Evolutionary conservation across 2,888 invertebrate genomes (phyloP), one percentile per base, ranked within the genome.

Genomic region (Neoascia interrupta): DNA sequence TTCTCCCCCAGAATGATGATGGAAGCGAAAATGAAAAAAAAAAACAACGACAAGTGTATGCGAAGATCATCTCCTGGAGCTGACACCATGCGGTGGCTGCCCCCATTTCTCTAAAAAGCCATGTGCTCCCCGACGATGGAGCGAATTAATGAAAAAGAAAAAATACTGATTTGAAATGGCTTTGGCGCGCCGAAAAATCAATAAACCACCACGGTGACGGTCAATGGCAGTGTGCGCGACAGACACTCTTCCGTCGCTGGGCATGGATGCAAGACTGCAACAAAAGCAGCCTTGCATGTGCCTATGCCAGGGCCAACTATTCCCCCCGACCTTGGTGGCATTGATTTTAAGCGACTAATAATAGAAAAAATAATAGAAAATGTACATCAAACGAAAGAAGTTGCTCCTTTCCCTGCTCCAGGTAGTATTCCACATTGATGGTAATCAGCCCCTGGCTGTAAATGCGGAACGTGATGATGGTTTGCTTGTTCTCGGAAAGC

Each of bases 391-490:
- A 93, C 82, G 91, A 92, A 84, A 96, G 90, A 73, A 94, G 86
- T 34, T 94, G 92, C 81, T 93, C 93, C 84, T 94, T 94, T 81
- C 92, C 92, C 66, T 94, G 94, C 73, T 91, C 92, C 86, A 94
- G 92, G 87, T 92, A 95, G 89, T 94, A 96, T 86, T 96, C 96
- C 84, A 96, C 92, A 87, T 95, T 96, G 82, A 96, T 90, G 31
- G 95, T 95, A 66, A 96, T 91, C 82, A 95, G 90, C 63, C 96
- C 96, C 83, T 93, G 92, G 45, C 91, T 91, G 84, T 93, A 95
- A 82, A 94, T 91, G 85, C 95, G 91, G 41, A 94, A 90, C 23
- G 93, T 93, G 21, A 94, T 91, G 5, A 94, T 90, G 47, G 92
- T 91, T 23, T 92, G 93, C 85, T 91, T 91, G 74, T 93, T 94